Evolutionary conservation across 2,888 invertebrate genomes (phyloP), one percentile per base, ranked within the genome.

Genomic region (Lordiphosa fenestrarum): DNA sequence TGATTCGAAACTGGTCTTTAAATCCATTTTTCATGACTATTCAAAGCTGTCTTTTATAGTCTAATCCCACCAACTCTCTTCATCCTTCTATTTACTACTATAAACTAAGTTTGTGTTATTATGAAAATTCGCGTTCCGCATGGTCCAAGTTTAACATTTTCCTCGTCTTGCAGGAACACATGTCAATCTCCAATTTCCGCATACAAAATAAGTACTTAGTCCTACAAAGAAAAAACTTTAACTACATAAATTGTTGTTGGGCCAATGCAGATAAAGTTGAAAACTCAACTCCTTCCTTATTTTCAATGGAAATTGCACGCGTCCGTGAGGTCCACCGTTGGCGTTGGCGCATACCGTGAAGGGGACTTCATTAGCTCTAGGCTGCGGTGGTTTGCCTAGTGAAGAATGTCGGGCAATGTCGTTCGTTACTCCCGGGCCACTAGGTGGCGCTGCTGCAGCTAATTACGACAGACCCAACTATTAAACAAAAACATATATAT

Each of bases 371-470:
- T 84, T 77, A 81, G 82, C 64, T 69, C 62, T 54, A 51, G 56
- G 47, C 10, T 33, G 33, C 15, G 39, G 50, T 41, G 53, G 30
- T 30, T 30, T 30, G 30, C 9, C 30, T 30, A 30, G 30, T 10
- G 4, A 71, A 57, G 76, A 86, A 87, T 85, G 81, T 87, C 85
- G 87, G 85, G 71, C 87, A 87, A 87, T 87, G 88, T 81, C 87
- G 88, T 87, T 87, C 86, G 72, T 86, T 87, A 87, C 84, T 83
- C 85, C 74, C 56, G 42, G 40, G 48, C 48, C 80, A 61, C 56
- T 77, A 73, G 76, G 53, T 78, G 83, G 80, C 85, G 83, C 83
- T 78, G 80, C 41, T 78, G 80, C 41, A 38, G 36, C 84, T 83
- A 83, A 81, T 83, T 83, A 80, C 60, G 66, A 53, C 46, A 53